A percentile compares a stretch with the other conserved stretches of the same genome.
phyloP scores from a whole-genome alignment of 2,888 invertebrate genomes.

The Vanessa cardui region DNA sequence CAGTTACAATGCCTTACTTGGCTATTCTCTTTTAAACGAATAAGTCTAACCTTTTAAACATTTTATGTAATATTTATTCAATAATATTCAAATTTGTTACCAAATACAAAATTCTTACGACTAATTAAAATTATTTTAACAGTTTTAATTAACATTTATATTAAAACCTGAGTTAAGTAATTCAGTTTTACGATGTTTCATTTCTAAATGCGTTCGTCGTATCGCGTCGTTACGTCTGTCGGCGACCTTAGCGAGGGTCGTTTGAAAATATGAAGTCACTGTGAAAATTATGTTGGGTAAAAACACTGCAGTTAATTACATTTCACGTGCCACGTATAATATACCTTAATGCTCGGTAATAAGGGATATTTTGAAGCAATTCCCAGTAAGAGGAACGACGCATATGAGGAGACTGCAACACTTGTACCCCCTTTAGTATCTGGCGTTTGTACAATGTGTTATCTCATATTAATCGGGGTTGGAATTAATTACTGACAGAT shows the following conservation, averaged over 20 bases:
- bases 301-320: slow-evolving; percentile 45
- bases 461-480: slow-evolving; percentile 22
- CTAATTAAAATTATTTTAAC: no score
- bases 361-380: slow-evolving; percentile 25
- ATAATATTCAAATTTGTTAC: no score
- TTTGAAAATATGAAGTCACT: slow-evolving; percentile 55
- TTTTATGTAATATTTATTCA: no score
- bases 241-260: slow-evolving; percentile 37
- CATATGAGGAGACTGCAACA: slow-evolving; percentile 34
- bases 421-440: slow-evolving; percentile 30
- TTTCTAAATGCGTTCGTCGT: slow-evolving; percentile 20
- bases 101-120: no score
- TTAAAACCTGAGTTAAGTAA: not conserved
- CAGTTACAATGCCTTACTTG: no score
- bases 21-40: no score
- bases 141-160: no score
- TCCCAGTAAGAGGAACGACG: slow-evolving; percentile 9
- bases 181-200: slow-evolving; percentile 17
- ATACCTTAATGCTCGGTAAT: slow-evolving; percentile 23
- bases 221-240: slow-evolving; percentile 26
- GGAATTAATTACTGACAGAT: slow-evolving; percentile 27
- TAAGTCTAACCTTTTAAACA: no score
- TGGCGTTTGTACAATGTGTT: slow-evolving; percentile 27
- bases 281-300: slow-evolving; percentile 52
- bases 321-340: slow-evolving; percentile 17